A percentile compares a stretch with the other conserved stretches of the same genome.
Conservation (phyloP, 2,113 vertebrate genomes). For the Climacteris rufus region DNA sequence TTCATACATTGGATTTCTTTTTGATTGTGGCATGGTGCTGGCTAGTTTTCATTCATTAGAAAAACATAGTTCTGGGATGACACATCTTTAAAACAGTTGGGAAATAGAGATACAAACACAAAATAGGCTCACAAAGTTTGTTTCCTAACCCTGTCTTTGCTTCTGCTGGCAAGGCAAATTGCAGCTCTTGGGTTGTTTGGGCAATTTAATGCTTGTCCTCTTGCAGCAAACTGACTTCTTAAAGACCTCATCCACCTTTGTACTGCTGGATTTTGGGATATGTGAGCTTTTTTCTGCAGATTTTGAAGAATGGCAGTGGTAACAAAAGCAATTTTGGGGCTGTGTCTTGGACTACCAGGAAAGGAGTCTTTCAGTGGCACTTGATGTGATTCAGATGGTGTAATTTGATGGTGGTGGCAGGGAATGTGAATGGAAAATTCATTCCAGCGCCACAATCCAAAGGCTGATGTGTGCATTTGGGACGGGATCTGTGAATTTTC, state of each 20-base stretch:
- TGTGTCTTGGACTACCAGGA: background rate
- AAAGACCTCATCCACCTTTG: too few relatives aligned
- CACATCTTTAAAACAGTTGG: background rate
- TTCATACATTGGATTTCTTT: background rate
- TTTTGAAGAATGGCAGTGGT: background rate
- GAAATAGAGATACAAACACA: background rate
- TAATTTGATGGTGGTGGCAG: too few relatives aligned
- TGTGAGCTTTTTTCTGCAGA: background rate
- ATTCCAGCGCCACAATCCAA: background rate
- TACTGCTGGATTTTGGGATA: background rate
- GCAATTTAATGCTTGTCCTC: background rate
- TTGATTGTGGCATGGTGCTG: background rate
- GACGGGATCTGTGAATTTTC: background rate
- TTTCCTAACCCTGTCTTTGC: background rate
- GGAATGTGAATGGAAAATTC: background rate
- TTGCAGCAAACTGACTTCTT: background rate
- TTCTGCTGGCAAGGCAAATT: background rate
- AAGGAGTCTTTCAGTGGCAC: background rate
- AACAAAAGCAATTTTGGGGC: background rate
- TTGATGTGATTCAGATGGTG: background rate
- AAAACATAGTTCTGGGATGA: background rate
- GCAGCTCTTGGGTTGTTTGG: background rate
- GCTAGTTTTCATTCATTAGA: accelerated
- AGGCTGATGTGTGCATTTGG: background rate
- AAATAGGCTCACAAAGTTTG: background rate